phyloP scores from a whole-genome alignment of 1,140 invertebrate species.

The Cyphomyrmex costatus region DNA sequence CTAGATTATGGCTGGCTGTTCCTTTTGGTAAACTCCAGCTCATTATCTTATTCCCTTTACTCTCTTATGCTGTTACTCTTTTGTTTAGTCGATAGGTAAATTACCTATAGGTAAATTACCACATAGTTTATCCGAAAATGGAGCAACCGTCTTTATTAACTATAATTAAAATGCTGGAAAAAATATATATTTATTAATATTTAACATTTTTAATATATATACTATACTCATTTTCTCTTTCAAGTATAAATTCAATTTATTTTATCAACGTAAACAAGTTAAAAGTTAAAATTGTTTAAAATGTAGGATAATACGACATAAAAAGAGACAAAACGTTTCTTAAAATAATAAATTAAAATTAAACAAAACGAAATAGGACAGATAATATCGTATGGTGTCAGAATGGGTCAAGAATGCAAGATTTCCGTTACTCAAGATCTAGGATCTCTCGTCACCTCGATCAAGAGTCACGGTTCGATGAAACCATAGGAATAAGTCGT shows the following conservation, averaged over 20 bases:
- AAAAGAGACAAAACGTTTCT: background rate
- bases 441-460: slow-evolving; percentile 67
- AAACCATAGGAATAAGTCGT: slow-evolving; percentile 70
- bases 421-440: slow-evolving; percentile 36
- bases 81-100: too few species aligned
- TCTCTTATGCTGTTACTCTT: too few species aligned
- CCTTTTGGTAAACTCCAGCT: too few species aligned
- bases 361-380: background rate
- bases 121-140: too few species aligned
- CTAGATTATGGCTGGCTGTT: too few species aligned
- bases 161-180: too few species aligned
- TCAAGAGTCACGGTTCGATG: slow-evolving; percentile 77
- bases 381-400: background rate
- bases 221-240: background rate
- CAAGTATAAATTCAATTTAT: background rate
- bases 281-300: slow-evolving; percentile 7
- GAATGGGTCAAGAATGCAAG: slow-evolving; percentile 19
- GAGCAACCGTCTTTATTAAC: too few species aligned
- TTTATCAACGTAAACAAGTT: background rate
- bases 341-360: background rate
- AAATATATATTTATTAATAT: too few species aligned
- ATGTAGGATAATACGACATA: background rate
- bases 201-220: background rate
- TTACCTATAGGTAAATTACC: too few species aligned
- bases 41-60: too few species aligned